A percentile compares a stretch with the other conserved stretches of the same genome.
These are phyloP conservation scores for Cephalopterus ornatus DNA, from an alignment of 2,113 vertebrate species.

Conservation along the genomic window DNA sequence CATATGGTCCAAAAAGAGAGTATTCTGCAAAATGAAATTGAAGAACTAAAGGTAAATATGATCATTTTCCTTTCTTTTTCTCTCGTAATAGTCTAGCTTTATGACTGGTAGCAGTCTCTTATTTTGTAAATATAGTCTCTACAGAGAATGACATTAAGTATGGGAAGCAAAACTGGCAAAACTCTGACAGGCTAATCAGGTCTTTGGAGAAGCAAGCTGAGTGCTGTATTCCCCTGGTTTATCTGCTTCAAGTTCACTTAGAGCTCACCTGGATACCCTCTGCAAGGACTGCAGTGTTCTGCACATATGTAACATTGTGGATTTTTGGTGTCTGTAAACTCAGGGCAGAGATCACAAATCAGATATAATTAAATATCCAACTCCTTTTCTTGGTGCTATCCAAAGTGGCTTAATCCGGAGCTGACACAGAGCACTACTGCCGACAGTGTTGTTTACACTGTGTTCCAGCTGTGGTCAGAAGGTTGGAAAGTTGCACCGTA, in stretches of 20 bases:
- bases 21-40: constrained; percentile 84
- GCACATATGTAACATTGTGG: accelerated
- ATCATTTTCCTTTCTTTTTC: background rate
- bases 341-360: background rate
- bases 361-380: background rate
- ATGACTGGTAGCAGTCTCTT: background rate
- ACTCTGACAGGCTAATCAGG: background rate
- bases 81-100: background rate
- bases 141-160: background rate
- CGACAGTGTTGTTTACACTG: background rate
- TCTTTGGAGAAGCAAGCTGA: background rate
- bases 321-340: background rate
- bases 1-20: constrained; percentile 92
- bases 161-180: background rate
- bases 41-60: constrained; percentile 84
- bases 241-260: background rate
- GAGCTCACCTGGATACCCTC: background rate
- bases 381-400: background rate
- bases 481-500: background rate
- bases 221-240: background rate
- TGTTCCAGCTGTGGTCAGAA: background rate
- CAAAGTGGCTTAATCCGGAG: background rate
- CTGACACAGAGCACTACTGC: background rate
- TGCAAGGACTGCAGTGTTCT: background rate
- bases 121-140: background rate